Base-by-base conservation (phyloP, 2,888 invertebrate species). In the Clivina fossor region DNA sequence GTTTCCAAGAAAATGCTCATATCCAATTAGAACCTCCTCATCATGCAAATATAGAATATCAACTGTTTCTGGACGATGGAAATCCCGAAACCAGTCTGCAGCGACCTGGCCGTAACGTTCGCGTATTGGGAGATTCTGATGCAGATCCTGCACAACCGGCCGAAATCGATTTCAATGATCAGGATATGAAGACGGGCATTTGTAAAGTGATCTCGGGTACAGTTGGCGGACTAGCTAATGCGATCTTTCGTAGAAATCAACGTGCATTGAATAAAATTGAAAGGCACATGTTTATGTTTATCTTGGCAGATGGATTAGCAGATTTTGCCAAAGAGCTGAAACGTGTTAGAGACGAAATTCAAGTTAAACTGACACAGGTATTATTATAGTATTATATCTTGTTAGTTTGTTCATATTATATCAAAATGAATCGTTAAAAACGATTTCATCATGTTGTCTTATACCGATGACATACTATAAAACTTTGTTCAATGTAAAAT, bases 81-180 rank as follows among this genome's bases (percentile, higher is more conserved):
- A 26, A 44, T 2, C n/a, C n/a, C n/a, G 32, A 44, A 19, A 30
- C 11, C 8, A 44, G n/a, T n/a, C 11, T 44, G 7, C 30, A 13
- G 3, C 28, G 32, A 30, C 44, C 44, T 18, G 4, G n/a, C 2
- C n/a, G n/a, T n/a, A n/a, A n/a, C n/a, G n/a, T n/a, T n/a, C n/a
- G n/a, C n/a, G n/a, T n/a, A n/a, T n/a, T n/a, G n/a, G n/a, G n/a
- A n/a, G n/a, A n/a, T n/a, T n/a, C n/a, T n/a, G n/a, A n/a, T n/a
- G n/a, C n/a, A n/a, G n/a, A n/a, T n/a, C 24, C 44, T 1, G 30
- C 13, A 30, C 30, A 44, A 11, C 30, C 32, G 1, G 44, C 18
- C 4, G 44, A 44, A 44, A 32, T n/a, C n/a, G n/a, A n/a, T n/a
- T n/a, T n/a, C n/a, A n/a, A 44, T 30, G 44, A 44, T 30, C 28